Base-by-base conservation (phyloP, 1,140 invertebrate genomes). In the Macrobrachium rosenbergii region DNA sequence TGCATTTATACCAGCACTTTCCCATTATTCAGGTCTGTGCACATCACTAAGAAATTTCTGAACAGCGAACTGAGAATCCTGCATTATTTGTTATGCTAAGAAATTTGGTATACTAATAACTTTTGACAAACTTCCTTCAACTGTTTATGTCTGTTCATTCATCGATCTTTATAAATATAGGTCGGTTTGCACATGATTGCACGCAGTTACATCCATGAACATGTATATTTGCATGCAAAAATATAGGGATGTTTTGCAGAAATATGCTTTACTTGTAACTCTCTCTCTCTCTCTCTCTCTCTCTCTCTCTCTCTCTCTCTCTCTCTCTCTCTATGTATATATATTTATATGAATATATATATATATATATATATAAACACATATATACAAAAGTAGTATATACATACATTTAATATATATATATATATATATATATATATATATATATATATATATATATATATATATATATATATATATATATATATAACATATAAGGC, bases 331-430 rank as follows among this genome's bases (percentile, higher is more conserved):
- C 14, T 21, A 69, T 69, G n/a, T 69, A 69, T 69, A 17, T 69
- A 69, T 69, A 17, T 69, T 23, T 69, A 17, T 69, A 69, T 69
- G 1, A 23, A 21, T 69, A 69, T 69, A 69, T 69, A 69, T 21
- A 69, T 69, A 69, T 69, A 69, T 69, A 69, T 69, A 69, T 69
- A 21, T 69, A 21, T 69, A 5, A n/a, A n/a, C n/a, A 10, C 21
- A 37, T 37, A 37, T 37, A 37, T n/a, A n/a, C n/a, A n/a, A n/a
- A n/a, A n/a, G n/a, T n/a, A n/a, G n/a, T n/a, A n/a, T n/a, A n/a
- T n/a, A n/a, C n/a, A n/a, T n/a, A n/a, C n/a, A n/a, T n/a, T n/a
- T n/a, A n/a, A 37, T 37, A 37, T 37, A 37, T 37, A 37, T 37
- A 37, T 37, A 37, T 69, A 10, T 69, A 10, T 69, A 10, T 69